Percentiles rank a stretch among this genome's conserved stretches.
Evolutionary conservation across 2,113 vertebrate genomes (phyloP).

Genomic region (Tragelaphus buxtoni): DNA sequence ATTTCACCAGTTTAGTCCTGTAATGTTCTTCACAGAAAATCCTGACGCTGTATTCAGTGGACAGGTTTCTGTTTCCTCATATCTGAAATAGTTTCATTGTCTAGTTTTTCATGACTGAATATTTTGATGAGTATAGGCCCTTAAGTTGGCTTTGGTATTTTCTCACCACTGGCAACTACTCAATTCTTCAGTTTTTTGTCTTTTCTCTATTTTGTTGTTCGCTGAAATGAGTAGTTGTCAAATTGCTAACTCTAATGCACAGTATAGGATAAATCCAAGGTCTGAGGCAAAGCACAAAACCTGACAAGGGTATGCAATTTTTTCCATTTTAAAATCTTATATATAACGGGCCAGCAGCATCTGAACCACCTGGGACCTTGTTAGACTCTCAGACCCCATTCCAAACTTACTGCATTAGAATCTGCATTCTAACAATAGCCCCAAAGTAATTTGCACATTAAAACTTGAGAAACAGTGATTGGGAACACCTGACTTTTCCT

Average conservation of each 20-base stretch:
- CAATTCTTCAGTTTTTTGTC: not conserved
- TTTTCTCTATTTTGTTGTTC: not conserved
- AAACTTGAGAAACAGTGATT: not conserved
- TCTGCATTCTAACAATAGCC: not conserved
- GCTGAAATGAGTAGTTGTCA: not conserved
- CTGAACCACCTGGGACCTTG: not conserved
- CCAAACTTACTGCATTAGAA: not conserved
- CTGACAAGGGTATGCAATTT: not conserved
- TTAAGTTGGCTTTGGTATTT: conserved; percentile 4
- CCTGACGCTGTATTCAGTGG: not conserved
- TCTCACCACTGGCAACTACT: not conserved
- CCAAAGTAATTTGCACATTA: not conserved
- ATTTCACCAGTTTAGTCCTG: not conserved
- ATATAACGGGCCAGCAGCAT: not conserved
- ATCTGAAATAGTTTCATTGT: not conserved
- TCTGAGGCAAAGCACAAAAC: not conserved
- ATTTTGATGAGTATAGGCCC: not conserved
- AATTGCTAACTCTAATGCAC: not conserved
- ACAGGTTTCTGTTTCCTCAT: not conserved
- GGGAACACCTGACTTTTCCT: not conserved
- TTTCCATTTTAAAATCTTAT: conserved; percentile 23
- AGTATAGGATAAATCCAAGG: not conserved
- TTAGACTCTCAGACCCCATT: not conserved
- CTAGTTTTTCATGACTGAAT: not conserved
- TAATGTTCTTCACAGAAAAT: not conserved